These are phyloP conservation scores for Megalurothrips usitatus DNA, from an alignment of 2,888 invertebrate genomes.

Conservation along the genomic window DNA sequence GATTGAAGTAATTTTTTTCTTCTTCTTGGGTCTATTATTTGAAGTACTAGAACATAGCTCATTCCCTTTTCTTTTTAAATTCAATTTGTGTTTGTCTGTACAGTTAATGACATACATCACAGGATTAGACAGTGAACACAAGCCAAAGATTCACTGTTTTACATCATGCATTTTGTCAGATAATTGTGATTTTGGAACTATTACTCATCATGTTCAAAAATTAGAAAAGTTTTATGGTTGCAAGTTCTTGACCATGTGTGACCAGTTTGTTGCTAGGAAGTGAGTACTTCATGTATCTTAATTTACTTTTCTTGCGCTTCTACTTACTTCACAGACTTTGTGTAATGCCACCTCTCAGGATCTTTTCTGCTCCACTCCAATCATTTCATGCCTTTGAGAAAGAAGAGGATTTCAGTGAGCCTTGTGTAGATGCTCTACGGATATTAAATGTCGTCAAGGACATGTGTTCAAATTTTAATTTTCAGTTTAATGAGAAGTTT, in stretches of 20 bases:
- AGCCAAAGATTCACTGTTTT: background rate
- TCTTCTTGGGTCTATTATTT: background rate
- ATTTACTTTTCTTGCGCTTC: too few species aligned
- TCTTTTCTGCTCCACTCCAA: background rate
- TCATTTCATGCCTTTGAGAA: background rate
- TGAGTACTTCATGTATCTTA: background rate
- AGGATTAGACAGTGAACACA: background rate
- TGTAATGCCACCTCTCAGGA: background rate
- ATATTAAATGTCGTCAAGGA: conserved; percentile 73
- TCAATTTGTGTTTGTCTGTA: background rate
- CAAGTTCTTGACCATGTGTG: background rate
- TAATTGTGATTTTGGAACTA: background rate
- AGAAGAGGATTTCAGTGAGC: conserved; percentile 61
- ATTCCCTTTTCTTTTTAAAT: background rate
- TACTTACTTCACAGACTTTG: background rate
- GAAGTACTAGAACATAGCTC: background rate
- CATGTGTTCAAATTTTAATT: conserved; percentile 66
- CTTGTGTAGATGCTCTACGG: conserved; percentile 72
- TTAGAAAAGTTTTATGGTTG: background rate
- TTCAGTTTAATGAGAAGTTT: conserved; percentile 45
- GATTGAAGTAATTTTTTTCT: background rate
- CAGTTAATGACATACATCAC: background rate
- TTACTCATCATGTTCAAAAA: background rate
- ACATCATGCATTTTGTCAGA: background rate
- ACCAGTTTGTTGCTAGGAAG: background rate